These are phyloP conservation scores for Drosophila littoralis DNA, from an alignment of 1,140 invertebrate genomes.

Conservation along the genomic window DNA sequence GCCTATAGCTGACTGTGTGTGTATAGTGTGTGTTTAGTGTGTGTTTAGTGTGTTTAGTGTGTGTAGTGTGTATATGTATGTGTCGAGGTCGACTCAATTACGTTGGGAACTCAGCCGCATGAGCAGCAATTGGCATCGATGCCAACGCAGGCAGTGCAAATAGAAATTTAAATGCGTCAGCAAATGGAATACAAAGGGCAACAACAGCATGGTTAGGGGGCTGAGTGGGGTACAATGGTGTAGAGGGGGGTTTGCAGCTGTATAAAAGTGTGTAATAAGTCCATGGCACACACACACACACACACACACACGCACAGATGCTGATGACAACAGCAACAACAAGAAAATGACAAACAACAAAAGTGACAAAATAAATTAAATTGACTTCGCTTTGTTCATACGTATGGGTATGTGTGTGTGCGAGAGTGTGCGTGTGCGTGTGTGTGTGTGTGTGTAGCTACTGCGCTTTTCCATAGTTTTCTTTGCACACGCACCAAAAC, in stretches of 20 bases:
- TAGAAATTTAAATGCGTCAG: slow-evolving; percentile 79
- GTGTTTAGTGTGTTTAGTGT: background rate
- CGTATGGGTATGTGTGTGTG: slow-evolving; percentile 1
- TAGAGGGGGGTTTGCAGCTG: background rate
- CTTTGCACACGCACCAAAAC: slow-evolving; percentile 41
- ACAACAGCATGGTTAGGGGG: background rate
- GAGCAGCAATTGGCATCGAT: slow-evolving; percentile 57
- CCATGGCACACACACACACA: slow-evolving; percentile 45
- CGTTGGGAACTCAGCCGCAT: slow-evolving; percentile 19
- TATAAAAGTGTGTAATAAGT: slow-evolving; percentile 56
- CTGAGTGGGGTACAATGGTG: background rate
- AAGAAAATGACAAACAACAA: slow-evolving; percentile 70
- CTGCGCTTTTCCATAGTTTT: slow-evolving; percentile 67
- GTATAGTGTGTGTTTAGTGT: background rate
- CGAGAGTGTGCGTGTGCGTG: slow-evolving; percentile 33
- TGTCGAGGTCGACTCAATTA: slow-evolving; percentile 43
- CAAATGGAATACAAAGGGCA: slow-evolving; percentile 61
- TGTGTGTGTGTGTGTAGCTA: slow-evolving; percentile 48
- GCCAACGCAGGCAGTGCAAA: slow-evolving; percentile 52
- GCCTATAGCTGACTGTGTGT: slow-evolving; percentile 2
- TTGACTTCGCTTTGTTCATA: slow-evolving; percentile 60
- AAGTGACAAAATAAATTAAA: slow-evolving; percentile 82
- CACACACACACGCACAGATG: slow-evolving; percentile 17
- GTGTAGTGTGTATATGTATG: slow-evolving; percentile 3
- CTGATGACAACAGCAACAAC: slow-evolving; percentile 37